Conservation (phyloP, 2,797 vertebrate species). For the Tachyglossus aculeatus region DNA sequence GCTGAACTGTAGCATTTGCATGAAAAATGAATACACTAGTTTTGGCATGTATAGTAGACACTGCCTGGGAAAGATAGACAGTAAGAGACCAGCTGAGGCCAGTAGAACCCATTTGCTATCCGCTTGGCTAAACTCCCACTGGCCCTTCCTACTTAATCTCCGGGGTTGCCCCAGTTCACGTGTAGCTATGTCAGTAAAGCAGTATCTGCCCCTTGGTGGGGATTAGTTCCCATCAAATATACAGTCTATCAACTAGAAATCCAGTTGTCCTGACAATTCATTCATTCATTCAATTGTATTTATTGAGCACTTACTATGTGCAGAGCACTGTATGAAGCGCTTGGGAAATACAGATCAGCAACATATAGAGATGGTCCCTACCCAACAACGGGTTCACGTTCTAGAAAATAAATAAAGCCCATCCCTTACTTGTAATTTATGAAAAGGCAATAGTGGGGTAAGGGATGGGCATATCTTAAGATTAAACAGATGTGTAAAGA, state of each 20-base stretch:
- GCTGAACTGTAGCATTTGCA: constrained; percentile 41
- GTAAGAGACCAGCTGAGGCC: constrained; percentile 41
- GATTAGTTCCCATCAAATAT: not conserved
- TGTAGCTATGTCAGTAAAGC: constrained; percentile 20
- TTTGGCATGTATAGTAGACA: constrained; percentile 58
- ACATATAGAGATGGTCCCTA: too few species aligned
- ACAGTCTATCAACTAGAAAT: not conserved
- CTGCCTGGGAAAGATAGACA: constrained; percentile 58
- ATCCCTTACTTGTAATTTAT: not conserved
- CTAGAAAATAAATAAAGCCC: too few species aligned
- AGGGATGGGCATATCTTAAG: constrained; percentile 8
- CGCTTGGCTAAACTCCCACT: constrained; percentile 27
- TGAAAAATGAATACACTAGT: constrained; percentile 56
- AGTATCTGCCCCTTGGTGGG: not conserved
- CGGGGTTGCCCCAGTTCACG: not conserved
- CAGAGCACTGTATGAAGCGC: too few species aligned
- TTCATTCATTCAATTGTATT: too few species aligned
- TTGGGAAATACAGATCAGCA: too few species aligned
- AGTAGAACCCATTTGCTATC: constrained; percentile 19
- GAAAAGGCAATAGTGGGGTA: constrained; percentile 5
- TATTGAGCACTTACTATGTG: too few species aligned
- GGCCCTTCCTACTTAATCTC: constrained; percentile 6
- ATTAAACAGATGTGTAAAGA: too few species aligned
- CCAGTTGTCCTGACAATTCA: not conserved
- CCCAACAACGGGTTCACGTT: too few species aligned